Percentiles rank a stretch among this genome's conserved stretches.
phyloP scores from a whole-genome alignment of 1,140 invertebrate species.

The Steinernema feltiae region DNA sequence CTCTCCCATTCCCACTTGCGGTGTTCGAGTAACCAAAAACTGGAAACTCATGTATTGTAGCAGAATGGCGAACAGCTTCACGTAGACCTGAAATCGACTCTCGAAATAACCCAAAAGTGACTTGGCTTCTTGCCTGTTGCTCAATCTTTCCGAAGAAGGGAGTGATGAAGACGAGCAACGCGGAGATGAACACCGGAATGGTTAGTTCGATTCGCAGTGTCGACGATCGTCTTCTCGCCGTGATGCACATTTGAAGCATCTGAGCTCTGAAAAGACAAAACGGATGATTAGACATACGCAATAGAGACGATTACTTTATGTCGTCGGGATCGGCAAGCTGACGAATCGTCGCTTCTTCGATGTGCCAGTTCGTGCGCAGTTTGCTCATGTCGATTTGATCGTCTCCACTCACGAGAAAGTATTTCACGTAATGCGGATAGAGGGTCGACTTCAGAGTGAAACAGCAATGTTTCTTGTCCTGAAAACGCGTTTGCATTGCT shows the following conservation, averaged over 20 bases:
- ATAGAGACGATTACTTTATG: slow-evolving; percentile 23
- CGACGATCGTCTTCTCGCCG: slow-evolving; percentile 28
- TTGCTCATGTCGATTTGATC: slow-evolving; percentile 25
- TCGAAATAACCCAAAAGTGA: not conserved
- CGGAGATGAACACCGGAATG: slow-evolving; percentile 39
- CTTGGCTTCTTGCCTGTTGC: slow-evolving; percentile 20
- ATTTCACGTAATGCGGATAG: slow-evolving; percentile 38
- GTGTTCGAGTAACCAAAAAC: slow-evolving; percentile 36
- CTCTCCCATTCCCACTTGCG: slow-evolving; percentile 37
- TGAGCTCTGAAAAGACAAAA: slow-evolving; percentile 28
- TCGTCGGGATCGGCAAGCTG: slow-evolving; percentile 31
- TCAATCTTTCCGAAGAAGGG: slow-evolving; percentile 41
- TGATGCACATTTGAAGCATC: slow-evolving; percentile 33
- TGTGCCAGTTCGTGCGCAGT: slow-evolving; percentile 38
- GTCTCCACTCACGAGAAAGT: slow-evolving; percentile 33
- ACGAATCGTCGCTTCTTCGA: slow-evolving; percentile 28
- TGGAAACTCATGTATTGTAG: slow-evolving; percentile 44
- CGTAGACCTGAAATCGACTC: slow-evolving; percentile 33
- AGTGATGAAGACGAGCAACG: slow-evolving; percentile 34
- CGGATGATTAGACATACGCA: not conserved
- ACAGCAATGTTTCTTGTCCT: slow-evolving; percentile 41
- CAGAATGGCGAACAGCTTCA: slow-evolving; percentile 41
- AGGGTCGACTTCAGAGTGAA: slow-evolving; percentile 36
- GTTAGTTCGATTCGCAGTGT: slow-evolving; percentile 37
- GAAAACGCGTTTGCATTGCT: not conserved